Evolutionary conservation across 2,888 invertebrate genomes (phyloP).

Genomic region (Hyalella azteca): DNA sequence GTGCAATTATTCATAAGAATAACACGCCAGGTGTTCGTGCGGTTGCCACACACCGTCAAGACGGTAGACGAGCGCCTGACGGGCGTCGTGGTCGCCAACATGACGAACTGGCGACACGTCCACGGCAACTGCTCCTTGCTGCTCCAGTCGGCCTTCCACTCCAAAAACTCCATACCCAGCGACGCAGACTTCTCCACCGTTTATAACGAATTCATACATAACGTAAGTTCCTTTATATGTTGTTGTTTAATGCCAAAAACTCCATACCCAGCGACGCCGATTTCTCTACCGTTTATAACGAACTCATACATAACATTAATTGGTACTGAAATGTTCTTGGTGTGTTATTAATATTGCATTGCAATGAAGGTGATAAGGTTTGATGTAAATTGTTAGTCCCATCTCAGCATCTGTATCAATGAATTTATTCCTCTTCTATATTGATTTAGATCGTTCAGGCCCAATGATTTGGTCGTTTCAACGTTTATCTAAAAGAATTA

Average conservation of each 20-base stretch:
- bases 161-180: constrained; percentile 14
- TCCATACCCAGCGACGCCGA: background rate
- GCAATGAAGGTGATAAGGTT: background rate
- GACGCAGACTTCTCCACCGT: background rate
- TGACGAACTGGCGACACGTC: constrained; percentile 56
- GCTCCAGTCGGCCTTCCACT: constrained; percentile 66
- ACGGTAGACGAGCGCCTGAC: constrained; percentile 61
- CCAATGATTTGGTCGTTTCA: no score
- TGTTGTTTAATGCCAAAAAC: background rate
- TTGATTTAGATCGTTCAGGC: no score
- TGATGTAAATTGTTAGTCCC: background rate
- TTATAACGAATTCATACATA: constrained; percentile 38
- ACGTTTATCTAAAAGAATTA: no score
- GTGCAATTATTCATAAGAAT: no score
- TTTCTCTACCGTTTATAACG: background rate
- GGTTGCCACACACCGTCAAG: constrained; percentile 61
- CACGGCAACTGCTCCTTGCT: constrained; percentile 77
- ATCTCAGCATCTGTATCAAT: no score
- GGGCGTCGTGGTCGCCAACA: constrained; percentile 60
- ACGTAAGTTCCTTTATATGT: background rate
- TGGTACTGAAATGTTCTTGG: background rate
- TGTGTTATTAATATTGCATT: background rate
- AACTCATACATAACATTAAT: background rate
- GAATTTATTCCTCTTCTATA: no score
- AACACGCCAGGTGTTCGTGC: constrained; percentile 62